These are phyloP conservation scores for Drosophila tripunctata DNA, from an alignment of 2,888 invertebrate genomes.

Conservation along the genomic window DNA sequence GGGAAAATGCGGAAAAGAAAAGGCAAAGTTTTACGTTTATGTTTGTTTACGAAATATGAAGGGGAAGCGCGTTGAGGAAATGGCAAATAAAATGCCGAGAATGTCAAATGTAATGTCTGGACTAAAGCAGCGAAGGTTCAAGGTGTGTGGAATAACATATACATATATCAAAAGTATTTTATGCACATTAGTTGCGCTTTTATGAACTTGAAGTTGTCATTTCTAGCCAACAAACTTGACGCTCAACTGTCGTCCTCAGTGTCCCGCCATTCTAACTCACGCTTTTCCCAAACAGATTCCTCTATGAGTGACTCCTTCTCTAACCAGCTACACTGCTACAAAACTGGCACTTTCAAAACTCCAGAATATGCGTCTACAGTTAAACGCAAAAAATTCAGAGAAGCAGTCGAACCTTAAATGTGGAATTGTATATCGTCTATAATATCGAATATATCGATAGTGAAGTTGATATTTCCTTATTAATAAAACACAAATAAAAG, in stretches of 20 bases:
- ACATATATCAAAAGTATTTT: conserved; percentile 67
- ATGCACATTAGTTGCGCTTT: conserved; percentile 81
- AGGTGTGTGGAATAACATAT: neutral
- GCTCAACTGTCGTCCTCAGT: conserved; percentile 46
- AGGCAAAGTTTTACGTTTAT: conserved; percentile 64
- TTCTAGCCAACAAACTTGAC: conserved; percentile 69
- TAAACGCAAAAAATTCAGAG: too few species aligned
- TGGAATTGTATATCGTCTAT: too few species aligned
- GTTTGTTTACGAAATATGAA: conserved; percentile 75
- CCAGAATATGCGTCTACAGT: too few species aligned
- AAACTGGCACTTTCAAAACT: too few species aligned
- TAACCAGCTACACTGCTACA: neutral
- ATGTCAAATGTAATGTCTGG: conserved; percentile 23
- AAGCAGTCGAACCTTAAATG: too few species aligned
- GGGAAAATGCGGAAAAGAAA: conserved; percentile 35
- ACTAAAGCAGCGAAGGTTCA: neutral
- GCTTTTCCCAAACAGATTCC: too few species aligned
- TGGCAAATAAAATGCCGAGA: conserved; percentile 64
- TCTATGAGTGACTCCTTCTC: neutral
- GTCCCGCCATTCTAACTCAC: conserved; percentile 5
- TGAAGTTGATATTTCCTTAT: too few species aligned
- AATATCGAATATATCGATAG: too few species aligned
- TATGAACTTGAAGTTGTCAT: conserved; percentile 79
- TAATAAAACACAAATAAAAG: too few species aligned
- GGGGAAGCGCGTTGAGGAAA: conserved; percentile 55